phyloP scores from a whole-genome alignment of 2,113 vertebrate genomes.

The Athene noctua region DNA sequence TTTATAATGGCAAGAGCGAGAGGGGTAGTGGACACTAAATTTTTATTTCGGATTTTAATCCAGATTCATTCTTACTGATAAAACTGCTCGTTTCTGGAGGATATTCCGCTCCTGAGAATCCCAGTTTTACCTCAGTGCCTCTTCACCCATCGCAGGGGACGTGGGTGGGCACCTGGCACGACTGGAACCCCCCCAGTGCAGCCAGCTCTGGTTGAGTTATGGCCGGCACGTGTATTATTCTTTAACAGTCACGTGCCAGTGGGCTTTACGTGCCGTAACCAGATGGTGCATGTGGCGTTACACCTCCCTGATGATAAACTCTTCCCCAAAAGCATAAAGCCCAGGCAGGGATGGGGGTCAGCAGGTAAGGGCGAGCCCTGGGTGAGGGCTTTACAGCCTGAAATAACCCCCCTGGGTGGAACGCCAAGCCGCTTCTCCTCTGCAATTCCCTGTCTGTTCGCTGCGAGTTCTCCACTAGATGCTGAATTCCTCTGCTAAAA shows the following conservation, averaged over 20 bases:
- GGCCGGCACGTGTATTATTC: background rate
- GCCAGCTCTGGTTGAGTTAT: accelerated
- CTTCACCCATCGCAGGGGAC: accelerated
- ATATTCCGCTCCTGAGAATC: background rate
- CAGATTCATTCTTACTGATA: background rate
- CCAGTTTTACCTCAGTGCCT: background rate
- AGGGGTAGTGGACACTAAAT: no score
- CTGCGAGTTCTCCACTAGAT: background rate
- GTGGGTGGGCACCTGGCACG: background rate
- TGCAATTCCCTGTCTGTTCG: background rate
- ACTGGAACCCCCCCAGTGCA: background rate
- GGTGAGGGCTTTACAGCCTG: background rate
- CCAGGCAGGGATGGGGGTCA: background rate
- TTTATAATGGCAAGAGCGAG: accelerated
- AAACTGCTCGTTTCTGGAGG: background rate
- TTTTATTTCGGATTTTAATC: background rate
- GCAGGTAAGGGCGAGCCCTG: background rate
- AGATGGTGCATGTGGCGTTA: accelerated
- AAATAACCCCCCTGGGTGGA: background rate
- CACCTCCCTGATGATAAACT: background rate
- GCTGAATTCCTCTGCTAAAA: background rate
- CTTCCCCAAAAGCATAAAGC: background rate
- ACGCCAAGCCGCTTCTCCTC: accelerated
- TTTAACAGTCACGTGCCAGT: accelerated
- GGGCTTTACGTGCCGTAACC: accelerated